phyloP scores from a whole-genome alignment of 2,888 invertebrate species.

The Geotrupes spiniger region DNA sequence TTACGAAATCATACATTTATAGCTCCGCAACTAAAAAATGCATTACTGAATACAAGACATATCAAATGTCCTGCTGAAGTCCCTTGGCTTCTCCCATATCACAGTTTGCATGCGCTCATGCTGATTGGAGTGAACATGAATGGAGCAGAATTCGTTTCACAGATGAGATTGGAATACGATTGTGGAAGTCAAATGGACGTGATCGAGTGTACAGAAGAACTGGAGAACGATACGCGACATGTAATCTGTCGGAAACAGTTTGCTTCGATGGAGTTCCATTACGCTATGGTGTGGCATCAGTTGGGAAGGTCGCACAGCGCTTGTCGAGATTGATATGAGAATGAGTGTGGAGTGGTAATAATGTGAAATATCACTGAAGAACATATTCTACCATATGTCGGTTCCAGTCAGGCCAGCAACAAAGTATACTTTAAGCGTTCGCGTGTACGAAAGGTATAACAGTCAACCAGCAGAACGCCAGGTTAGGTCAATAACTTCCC shows the following conservation, averaged over 20 bases:
- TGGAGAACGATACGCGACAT: conserved; percentile 13
- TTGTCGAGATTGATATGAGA: background rate
- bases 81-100: background rate
- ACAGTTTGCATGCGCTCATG: conserved; percentile 13
- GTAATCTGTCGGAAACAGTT: too few species aligned
- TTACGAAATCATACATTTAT: background rate
- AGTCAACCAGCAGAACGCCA: too few species aligned
- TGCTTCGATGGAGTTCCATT: too few species aligned
- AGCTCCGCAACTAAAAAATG: too few species aligned
- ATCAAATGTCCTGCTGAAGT: background rate
- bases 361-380: background rate
- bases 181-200: conserved; percentile 14
- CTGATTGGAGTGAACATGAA: conserved; percentile 8
- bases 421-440: too few species aligned
- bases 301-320: background rate
- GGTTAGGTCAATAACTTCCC: too few species aligned
- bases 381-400: background rate
- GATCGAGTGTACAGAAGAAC: conserved; percentile 10
- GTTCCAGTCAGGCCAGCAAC: too few species aligned
- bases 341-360: background rate
- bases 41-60: background rate
- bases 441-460: too few species aligned
- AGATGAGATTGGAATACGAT: conserved; percentile 6
- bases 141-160: conserved; percentile 9
- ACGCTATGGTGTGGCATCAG: background rate